Base-by-base conservation (phyloP, 2,888 invertebrate genomes). In the Romanomermis culicivorax region DNA sequence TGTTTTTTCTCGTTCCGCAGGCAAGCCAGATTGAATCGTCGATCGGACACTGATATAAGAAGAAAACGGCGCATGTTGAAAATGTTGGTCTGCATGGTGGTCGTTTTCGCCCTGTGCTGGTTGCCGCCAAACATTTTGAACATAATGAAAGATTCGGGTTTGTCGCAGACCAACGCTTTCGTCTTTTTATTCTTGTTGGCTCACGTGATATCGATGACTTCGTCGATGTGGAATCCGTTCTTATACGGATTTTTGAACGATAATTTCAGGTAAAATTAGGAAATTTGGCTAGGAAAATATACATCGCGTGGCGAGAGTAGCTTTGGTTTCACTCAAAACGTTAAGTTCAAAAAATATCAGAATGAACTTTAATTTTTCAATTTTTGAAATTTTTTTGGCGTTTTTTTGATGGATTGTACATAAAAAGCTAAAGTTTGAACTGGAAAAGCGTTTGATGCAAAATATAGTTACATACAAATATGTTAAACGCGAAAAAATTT, bases 81-180 rank as follows among this genome's bases (percentile, higher is more conserved):
- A 61, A 97, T 95, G 95, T 74, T 97, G 57, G 88, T 95, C 57
- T 83, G 87, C 1, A 97, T 97, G 95, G 95, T 77, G 11, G 80
- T 82, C 14, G 86, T 95, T 54, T 97, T 97, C 68, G 85, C 88
- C 0, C 74, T 86, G n/a, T 93, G 89, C 30, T 97, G 95, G 61
- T 74, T 75, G 59, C 76, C 76, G 0, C 67, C 95, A 56, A 95
- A 95, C 69, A 73, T 83, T 53, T 80, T 87, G 61, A 91, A 91
- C 68, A 78, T 91, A 36, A 77, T 84, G 2, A 60, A 63, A 3
- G 68, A 55, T 27, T 27, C 63, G 81, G n/a, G 42, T n/a, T 42
- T 52, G 7, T 11, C 30, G 4, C 7, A 7, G 51, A 4, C 4
- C n/a, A 42, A n/a, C 20, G n/a, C 20, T 52, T 52, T 26, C 14